A percentile compares a stretch with the other conserved stretches of the same genome.
phyloP scores from a whole-genome alignment of 2,797 vertebrate species.

The Chelon auratus region DNA sequence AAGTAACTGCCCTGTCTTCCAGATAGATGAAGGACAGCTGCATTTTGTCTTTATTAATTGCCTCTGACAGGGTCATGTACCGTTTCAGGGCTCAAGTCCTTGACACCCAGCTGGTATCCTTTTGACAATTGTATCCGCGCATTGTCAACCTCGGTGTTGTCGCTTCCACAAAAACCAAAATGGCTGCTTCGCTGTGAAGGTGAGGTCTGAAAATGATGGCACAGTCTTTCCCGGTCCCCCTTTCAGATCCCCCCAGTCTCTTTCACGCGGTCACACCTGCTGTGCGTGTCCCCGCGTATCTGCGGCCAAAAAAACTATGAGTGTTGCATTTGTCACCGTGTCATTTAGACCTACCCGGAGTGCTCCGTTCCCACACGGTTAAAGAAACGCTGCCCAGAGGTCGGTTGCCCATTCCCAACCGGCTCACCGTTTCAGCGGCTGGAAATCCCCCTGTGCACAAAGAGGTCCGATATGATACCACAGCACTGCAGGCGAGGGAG shows the following conservation, averaged over 20 bases:
- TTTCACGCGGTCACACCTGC: slow-evolving; percentile 26
- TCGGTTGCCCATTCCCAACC: slow-evolving; percentile 83
- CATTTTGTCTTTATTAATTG: not conserved
- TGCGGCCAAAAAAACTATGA: slow-evolving; percentile 9
- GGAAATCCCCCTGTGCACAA: slow-evolving; percentile 87
- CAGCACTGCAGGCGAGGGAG: slow-evolving; percentile 87
- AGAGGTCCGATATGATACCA: slow-evolving; percentile 86
- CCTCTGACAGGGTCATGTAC: slow-evolving; percentile 3
- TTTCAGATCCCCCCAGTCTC: slow-evolving; percentile 23
- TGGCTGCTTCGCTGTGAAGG: not conserved
- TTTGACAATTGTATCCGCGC: slow-evolving; percentile 1
- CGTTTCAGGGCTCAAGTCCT: not conserved
- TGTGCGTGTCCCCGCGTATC: slow-evolving; percentile 15
- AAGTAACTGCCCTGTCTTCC: slow-evolving; percentile 1
- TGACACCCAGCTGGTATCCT: not conserved
- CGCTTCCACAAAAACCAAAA: not conserved
- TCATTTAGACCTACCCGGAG: slow-evolving; percentile 59
- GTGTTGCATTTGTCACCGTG: slow-evolving; percentile 48
- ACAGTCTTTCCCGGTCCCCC: slow-evolving; percentile 9
- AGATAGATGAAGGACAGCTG: not conserved
- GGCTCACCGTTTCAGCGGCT: slow-evolving; percentile 85
- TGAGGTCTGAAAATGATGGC: slow-evolving; percentile 14
- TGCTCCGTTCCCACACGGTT: slow-evolving; percentile 80
- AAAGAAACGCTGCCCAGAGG: slow-evolving; percentile 82
- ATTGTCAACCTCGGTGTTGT: not conserved